Evolutionary conservation across 2,888 invertebrate genomes (phyloP), one percentile per base, ranked within the genome.

Genomic region (Cepaea hortensis): DNA sequence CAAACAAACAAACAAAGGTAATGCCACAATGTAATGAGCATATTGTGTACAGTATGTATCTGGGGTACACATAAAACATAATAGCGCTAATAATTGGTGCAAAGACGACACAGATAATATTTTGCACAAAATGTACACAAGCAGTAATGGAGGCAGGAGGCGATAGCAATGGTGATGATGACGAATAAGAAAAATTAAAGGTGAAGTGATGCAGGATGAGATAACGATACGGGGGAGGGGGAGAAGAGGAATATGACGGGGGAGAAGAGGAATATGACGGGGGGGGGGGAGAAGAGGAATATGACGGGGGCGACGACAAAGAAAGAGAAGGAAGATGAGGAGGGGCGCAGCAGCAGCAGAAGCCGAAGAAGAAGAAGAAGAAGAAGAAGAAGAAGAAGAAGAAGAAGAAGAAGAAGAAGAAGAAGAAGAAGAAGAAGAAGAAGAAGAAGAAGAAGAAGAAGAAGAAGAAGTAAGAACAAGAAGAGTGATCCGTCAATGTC

Each of bases 251-350:
- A 65, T 18, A 65, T 1, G 65, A 65, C 9, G 18, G 18, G 1
- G 65, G 9, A 23, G 20, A 11, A 11, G 9, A 15, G 7, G 15
- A 11, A 62, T 11, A 62, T 15, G 15, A n/a, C 73, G 20, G 72
- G 72, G 46, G 82, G 50, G 73, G 70, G 72, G 48, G 82, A 72
- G 73, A 72, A 20, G 50, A n/a, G 50, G 73, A 65, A 65, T 18
- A 65, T 1, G 65, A 65, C 9, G 18, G 18, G 1, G 65, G 9
- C 1, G 18, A 65, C 9, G 65, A 65, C 65, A 65, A 1, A 65
- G 65, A 13, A 18, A 65, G 18, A 65, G 65, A 65, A 13, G 65
- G 65, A 65, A 13, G 9, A 13, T 65, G 65, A 65, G 18, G 18
- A 18, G 18, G 65, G 65, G 18, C 18, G 65, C 65, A 2, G 65